phyloP scores from a whole-genome alignment of 2,888 invertebrate species.

The Meandrusa payeni region DNA sequence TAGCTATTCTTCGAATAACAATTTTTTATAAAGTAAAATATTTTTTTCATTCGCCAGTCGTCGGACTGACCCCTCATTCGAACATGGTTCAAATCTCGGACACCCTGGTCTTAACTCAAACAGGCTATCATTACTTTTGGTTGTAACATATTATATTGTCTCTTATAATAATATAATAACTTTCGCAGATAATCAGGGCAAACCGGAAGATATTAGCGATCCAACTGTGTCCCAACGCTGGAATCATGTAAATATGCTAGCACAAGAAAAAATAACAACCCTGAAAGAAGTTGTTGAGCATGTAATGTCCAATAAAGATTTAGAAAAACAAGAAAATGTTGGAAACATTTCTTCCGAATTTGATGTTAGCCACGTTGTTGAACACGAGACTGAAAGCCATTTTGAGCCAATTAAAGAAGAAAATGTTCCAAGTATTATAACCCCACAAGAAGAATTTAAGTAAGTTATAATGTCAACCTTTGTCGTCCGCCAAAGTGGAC shows the following conservation, averaged over 20 bases:
- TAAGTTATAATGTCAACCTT: too few species aligned
- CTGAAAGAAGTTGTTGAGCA: constrained; percentile 60
- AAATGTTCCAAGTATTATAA: not conserved
- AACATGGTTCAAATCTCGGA: too few species aligned
- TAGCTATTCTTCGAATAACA: too few species aligned
- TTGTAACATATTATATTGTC: too few species aligned
- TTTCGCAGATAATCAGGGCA: not conserved
- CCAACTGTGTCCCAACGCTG: too few species aligned
- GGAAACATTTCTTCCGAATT: constrained; percentile 3
- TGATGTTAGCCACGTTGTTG: not conserved
- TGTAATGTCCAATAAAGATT: constrained; percentile 39
- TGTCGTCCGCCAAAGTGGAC: too few species aligned
- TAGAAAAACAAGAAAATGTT: constrained; percentile 25
- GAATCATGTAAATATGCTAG: not conserved
- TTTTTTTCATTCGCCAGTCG: too few species aligned
- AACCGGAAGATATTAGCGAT: not conserved
- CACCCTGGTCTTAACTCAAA: too few species aligned
- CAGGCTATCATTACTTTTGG: too few species aligned
- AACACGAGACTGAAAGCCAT: constrained; percentile 5
- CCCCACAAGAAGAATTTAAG: constrained; percentile 1
- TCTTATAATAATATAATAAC: too few species aligned
- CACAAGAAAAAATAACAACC: constrained; percentile 45
- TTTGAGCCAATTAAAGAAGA: not conserved
- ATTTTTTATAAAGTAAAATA: too few species aligned
- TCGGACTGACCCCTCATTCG: too few species aligned